Percentiles rank a stretch among this genome's conserved stretches.
Conservation (phyloP, 2,888 invertebrate genomes). For the Sipunculus nudus region DNA sequence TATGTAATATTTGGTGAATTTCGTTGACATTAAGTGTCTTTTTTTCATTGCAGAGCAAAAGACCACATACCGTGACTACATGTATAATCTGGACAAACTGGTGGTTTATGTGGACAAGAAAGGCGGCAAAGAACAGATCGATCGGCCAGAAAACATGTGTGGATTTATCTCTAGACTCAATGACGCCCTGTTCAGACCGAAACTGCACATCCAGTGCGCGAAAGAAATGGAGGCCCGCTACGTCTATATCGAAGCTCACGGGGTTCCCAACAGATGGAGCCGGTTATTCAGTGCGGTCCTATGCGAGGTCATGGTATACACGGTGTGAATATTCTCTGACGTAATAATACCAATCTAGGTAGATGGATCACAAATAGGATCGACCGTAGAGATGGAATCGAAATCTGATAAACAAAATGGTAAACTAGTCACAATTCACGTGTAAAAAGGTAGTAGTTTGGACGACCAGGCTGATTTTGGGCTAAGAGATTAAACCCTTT, state of each 20-base stretch:
- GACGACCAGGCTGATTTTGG: too few species aligned
- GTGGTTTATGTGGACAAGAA: constrained; percentile 68
- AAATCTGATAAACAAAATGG: too few species aligned
- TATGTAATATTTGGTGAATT: neutral
- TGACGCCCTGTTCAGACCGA: constrained; percentile 68
- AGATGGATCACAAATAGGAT: too few species aligned
- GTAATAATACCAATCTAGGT: too few species aligned
- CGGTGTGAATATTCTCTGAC: too few species aligned
- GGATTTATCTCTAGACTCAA: constrained; percentile 68
- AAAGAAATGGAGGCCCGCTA: constrained; percentile 66
- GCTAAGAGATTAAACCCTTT: too few species aligned
- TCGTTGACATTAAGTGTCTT: neutral
- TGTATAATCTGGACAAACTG: constrained; percentile 69
- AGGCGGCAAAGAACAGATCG: constrained; percentile 46
- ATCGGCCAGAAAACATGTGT: constrained; percentile 58
- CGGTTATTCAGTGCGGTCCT: constrained; percentile 69
- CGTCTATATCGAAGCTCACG: constrained; percentile 69
- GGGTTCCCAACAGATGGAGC: constrained; percentile 68
- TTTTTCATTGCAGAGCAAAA: neutral
- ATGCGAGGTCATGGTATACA: constrained; percentile 70
- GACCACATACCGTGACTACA: constrained; percentile 63
- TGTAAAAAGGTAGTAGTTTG: too few species aligned
- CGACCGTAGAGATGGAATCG: too few species aligned
- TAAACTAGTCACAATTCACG: too few species aligned
- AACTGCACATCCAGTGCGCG: constrained; percentile 68